These are phyloP conservation scores for Microctonus brassicae DNA, from an alignment of 2,888 invertebrate species.

Conservation along the genomic window DNA sequence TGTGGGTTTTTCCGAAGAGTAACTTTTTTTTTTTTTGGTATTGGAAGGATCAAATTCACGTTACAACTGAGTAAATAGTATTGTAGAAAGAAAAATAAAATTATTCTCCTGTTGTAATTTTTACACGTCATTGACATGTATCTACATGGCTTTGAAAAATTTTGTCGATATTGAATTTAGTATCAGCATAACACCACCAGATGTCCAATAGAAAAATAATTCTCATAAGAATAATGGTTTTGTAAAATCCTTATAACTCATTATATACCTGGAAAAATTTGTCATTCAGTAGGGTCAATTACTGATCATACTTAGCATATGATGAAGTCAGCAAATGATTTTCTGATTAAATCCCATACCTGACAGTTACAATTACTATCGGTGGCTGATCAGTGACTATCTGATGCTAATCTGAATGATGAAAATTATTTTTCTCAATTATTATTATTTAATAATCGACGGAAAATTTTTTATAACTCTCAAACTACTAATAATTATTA, in stretches of 20 bases:
- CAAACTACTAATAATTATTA: too few species aligned
- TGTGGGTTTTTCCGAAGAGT: too few species aligned
- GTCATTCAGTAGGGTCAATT: conserved; percentile 65
- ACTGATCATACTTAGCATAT: conserved; percentile 65
- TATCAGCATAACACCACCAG: conserved; percentile 12
- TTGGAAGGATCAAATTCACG: too few species aligned
- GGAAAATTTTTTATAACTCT: too few species aligned
- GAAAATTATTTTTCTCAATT: background rate
- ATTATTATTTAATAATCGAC: conserved; percentile 5
- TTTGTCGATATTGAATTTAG: background rate
- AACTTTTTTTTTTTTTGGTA: too few species aligned
- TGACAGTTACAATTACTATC: conserved; percentile 52
- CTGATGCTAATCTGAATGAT: conserved; percentile 62
- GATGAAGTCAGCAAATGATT: conserved; percentile 63
- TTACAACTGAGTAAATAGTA: background rate
- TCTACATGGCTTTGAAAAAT: background rate
- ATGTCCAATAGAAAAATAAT: conserved; percentile 25
- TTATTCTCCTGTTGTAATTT: background rate
- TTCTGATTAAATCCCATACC: conserved; percentile 62
- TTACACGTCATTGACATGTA: background rate
- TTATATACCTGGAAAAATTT: rapidly evolving
- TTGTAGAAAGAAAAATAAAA: background rate
- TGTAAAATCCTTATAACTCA: conserved; percentile 29
- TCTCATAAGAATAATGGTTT: conserved; percentile 37
- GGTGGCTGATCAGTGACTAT: conserved; percentile 54